These are phyloP conservation scores for Perognathus longimembris DNA, from an alignment of 2,113 vertebrate species.

Conservation along the genomic window DNA sequence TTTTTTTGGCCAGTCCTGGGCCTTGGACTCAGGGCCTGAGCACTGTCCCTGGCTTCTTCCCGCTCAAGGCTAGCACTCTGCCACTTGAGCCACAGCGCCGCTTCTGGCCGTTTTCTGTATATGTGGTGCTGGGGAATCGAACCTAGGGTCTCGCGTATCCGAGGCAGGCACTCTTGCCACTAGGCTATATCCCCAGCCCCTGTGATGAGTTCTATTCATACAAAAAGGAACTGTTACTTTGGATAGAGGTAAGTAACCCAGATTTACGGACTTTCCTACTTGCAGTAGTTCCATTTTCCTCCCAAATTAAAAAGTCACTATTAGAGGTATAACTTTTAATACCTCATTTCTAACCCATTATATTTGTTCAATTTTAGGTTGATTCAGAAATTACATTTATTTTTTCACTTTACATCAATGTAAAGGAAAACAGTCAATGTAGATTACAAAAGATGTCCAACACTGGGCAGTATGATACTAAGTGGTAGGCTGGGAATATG, in stretches of 20 bases:
- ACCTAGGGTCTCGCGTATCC: too few species aligned
- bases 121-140: too few species aligned
- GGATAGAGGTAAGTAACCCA: neutral
- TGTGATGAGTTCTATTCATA: neutral
- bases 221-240: slow-evolving; percentile 13
- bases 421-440: neutral
- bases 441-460: neutral
- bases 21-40: too few species aligned
- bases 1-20: too few species aligned
- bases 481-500: too few species aligned
- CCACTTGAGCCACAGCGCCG: too few species aligned
- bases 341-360: slow-evolving; percentile 12
- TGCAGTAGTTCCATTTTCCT: neutral
- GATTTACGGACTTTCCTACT: neutral
- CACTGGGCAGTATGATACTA: neutral
- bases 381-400: slow-evolving; percentile 39
- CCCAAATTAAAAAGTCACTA: neutral
- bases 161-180: too few species aligned
- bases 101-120: too few species aligned
- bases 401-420: neutral
- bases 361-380: neutral
- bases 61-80: too few species aligned
- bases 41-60: too few species aligned
- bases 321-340: neutral
- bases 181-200: too few species aligned